Conservation (phyloP, 2,113 vertebrate genomes). For the Semicossyphus pulcher region DNA sequence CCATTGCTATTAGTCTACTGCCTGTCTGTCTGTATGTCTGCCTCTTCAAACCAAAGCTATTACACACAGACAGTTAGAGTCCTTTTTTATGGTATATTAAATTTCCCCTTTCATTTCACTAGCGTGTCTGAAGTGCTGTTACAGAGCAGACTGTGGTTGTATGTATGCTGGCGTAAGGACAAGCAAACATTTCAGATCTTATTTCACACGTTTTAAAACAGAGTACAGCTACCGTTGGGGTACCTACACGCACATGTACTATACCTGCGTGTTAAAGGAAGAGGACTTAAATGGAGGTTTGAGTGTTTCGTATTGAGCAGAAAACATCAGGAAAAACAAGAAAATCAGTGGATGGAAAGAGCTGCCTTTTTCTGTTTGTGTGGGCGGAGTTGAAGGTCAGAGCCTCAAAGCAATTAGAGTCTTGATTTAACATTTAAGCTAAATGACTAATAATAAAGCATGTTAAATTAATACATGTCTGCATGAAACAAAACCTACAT, state of each 20-base stretch:
- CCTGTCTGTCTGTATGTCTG: neutral
- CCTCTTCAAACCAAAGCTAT: constrained; percentile 24
- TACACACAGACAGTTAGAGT: neutral
- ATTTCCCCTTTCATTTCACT: constrained; percentile 25
- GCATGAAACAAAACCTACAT: constrained; percentile 17
- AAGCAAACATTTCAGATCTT: constrained; percentile 12
- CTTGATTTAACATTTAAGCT: constrained; percentile 15
- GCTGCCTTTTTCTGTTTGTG: constrained; percentile 2
- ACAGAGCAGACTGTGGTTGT: constrained; percentile 6
- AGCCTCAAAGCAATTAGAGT: constrained; percentile 26
- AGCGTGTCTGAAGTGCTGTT: constrained; percentile 17
- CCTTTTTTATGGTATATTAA: constrained; percentile 5
- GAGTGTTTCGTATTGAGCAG: constrained; percentile 45
- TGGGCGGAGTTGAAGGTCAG: constrained; percentile 50
- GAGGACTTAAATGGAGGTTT: constrained; percentile 24
- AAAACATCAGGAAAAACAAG: constrained; percentile 9
- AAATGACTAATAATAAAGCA: constrained; percentile 27
- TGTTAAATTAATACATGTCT: constrained; percentile 1
- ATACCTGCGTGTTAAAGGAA: neutral
- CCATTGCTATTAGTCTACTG: constrained; percentile 1
- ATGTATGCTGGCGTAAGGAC: neutral
- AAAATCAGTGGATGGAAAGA: constrained; percentile 15
- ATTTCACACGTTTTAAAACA: too few species aligned
- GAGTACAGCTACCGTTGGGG: too few species aligned
- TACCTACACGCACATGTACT: neutral